These are phyloP conservation scores for Bombus picipes DNA, from an alignment of 1,140 invertebrate genomes.

Conservation along the genomic window DNA sequence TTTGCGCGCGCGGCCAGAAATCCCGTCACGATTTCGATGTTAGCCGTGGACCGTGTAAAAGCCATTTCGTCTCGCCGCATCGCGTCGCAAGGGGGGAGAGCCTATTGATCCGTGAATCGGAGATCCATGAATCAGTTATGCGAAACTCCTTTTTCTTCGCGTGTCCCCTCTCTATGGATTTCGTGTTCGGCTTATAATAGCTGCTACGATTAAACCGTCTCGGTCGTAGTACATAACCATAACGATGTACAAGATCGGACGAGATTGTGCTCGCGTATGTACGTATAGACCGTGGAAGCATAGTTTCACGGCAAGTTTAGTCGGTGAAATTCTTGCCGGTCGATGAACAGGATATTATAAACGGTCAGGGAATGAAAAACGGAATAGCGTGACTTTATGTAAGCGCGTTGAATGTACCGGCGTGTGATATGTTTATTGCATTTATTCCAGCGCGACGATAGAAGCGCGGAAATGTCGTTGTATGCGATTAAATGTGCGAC, in stretches of 20 bases:
- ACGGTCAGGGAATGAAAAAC: not conserved
- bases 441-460: constrained; percentile 3
- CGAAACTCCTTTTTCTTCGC: not conserved
- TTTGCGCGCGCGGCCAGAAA: not conserved
- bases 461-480: not conserved
- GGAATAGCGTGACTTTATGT: not conserved
- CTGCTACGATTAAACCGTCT: constrained; percentile 53
- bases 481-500: not conserved
- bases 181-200: constrained; percentile 55
- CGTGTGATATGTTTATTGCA: not conserved
- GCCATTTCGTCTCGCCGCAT: constrained; percentile 44
- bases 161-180: constrained; percentile 17
- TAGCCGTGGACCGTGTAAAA: constrained; percentile 47
- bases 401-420: not conserved
- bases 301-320: constrained; percentile 27
- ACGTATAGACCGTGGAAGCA: not conserved
- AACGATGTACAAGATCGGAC: constrained; percentile 6
- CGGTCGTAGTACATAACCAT: constrained; percentile 49
- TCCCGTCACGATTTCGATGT: constrained; percentile 46
- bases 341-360: constrained; percentile 16
- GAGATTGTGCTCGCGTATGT: not conserved
- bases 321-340: not conserved
- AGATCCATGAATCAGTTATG: not conserved
- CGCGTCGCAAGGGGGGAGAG: not conserved
- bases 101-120: constrained; percentile 63